Evolutionary conservation across 2,113 vertebrate species (phyloP).

Genomic region (Otis tarda): DNA sequence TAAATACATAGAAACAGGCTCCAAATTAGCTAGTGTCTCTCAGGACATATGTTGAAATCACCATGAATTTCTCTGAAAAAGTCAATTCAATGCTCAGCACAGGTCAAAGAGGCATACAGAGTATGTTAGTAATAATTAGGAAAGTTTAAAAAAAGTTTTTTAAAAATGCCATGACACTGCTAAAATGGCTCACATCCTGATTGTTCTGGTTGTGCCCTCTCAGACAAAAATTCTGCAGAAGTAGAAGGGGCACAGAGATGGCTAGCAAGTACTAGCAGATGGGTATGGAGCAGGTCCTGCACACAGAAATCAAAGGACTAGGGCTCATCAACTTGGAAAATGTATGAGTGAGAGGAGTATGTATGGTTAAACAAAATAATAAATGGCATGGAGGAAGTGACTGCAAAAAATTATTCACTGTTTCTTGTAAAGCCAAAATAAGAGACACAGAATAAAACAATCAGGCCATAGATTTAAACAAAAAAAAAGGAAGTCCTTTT

Average conservation of each 20-base stretch:
- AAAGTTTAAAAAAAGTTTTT: not conserved
- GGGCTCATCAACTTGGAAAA: not conserved
- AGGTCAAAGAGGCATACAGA: not conserved
- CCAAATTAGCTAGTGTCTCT: not conserved
- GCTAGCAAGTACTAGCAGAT: not conserved
- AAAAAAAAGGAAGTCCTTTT: conserved; percentile 26
- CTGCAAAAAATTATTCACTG: not conserved
- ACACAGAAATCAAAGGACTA: not conserved
- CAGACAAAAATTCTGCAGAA: not conserved
- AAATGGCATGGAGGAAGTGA: not conserved
- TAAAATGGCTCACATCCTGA: not conserved
- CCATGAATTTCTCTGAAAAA: not conserved
- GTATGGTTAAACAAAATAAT: not conserved
- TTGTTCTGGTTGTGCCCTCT: not conserved
- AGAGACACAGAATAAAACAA: not conserved
- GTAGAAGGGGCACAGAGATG: not conserved
- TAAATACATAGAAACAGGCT: not conserved
- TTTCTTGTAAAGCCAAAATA: not conserved
- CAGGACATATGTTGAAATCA: not conserved
- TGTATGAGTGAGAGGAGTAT: not conserved
- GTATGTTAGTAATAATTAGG: not conserved
- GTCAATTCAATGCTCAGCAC: not conserved
- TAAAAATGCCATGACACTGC: not conserved
- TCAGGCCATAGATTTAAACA: conserved; percentile 5
- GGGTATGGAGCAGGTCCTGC: not conserved